A percentile compares a stretch with the other conserved stretches of the same genome.
phyloP scores from a whole-genome alignment of 1,140 invertebrate genomes.

The Temnothorax nylanderi region DNA sequence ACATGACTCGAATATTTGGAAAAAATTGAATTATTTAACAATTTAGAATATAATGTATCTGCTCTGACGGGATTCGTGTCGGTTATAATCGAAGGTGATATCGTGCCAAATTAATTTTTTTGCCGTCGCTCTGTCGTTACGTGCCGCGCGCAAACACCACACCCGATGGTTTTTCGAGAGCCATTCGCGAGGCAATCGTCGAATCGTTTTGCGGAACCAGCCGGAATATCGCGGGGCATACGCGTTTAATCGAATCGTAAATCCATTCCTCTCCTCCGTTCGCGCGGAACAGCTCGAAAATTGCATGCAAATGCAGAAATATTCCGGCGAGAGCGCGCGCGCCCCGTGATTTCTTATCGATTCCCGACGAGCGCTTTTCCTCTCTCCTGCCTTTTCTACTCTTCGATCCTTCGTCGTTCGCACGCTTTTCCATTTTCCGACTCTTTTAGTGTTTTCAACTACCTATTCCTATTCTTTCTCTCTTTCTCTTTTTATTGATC shows the following conservation, averaged over 20 bases:
- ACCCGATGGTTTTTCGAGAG: slow-evolving; percentile 51
- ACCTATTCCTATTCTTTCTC: slow-evolving; percentile 39
- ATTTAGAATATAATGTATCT: not conserved
- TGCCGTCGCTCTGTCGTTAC: slow-evolving; percentile 33
- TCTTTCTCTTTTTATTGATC: slow-evolving; percentile 36
- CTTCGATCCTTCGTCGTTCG: slow-evolving; percentile 30
- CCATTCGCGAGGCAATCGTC: slow-evolving; percentile 61
- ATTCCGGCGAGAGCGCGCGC: slow-evolving; percentile 53
- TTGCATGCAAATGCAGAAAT: slow-evolving; percentile 76
- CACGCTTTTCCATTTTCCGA: slow-evolving; percentile 48
- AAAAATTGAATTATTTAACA: slow-evolving; percentile 25
- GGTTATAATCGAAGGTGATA: slow-evolving; percentile 59
- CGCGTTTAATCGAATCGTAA: slow-evolving; percentile 75
- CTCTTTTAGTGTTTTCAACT: slow-evolving; percentile 52
- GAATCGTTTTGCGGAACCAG: slow-evolving; percentile 63
- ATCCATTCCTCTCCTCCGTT: slow-evolving; percentile 70
- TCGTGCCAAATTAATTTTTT: slow-evolving; percentile 70
- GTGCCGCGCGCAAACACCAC: slow-evolving; percentile 41
- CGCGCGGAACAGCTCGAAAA: slow-evolving; percentile 69
- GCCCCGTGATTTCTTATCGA: slow-evolving; percentile 73
- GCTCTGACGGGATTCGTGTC: not conserved
- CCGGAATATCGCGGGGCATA: slow-evolving; percentile 46
- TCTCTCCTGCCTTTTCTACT: not conserved
- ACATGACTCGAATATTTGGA: not conserved
- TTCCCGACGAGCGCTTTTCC: slow-evolving; percentile 36